Evolutionary conservation across 2,888 invertebrate species (phyloP).

Genomic region (Apodemia zela): DNA sequence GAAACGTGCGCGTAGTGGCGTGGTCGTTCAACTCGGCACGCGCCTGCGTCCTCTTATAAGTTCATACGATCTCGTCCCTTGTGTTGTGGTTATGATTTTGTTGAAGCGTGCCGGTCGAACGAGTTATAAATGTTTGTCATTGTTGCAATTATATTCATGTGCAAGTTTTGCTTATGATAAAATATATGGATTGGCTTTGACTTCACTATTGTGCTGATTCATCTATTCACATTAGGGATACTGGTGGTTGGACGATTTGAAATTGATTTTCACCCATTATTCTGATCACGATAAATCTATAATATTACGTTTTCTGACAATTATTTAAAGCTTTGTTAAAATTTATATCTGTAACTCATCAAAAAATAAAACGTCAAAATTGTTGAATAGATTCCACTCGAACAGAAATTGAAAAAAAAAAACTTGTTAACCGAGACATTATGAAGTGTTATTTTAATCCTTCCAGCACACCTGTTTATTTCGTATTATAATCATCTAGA

Average conservation of each 20-base stretch:
- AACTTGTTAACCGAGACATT: no score
- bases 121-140: conserved; percentile 26
- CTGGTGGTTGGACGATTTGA: not conserved
- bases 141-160: conserved; percentile 21
- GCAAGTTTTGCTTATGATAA: conserved; percentile 7
- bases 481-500: no score
- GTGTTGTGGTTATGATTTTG: conserved; percentile 48
- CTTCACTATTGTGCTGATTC: not conserved
- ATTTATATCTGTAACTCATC: no score
- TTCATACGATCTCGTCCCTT: conserved; percentile 39
- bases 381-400: no score
- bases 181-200: not conserved
- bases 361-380: no score
- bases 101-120: conserved; percentile 34
- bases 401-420: no score
- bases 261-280: not conserved
- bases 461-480: no score
- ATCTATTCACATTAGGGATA: not conserved
- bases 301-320: no score
- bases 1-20: conserved; percentile 61
- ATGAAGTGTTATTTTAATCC: no score
- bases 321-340: no score
- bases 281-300: no score
- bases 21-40: conserved; percentile 80
- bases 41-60: conserved; percentile 59